These are phyloP conservation scores for Zoanthus sansibaricus DNA, from an alignment of 92 coral and sea anemone species.

Conservation along the genomic window DNA sequence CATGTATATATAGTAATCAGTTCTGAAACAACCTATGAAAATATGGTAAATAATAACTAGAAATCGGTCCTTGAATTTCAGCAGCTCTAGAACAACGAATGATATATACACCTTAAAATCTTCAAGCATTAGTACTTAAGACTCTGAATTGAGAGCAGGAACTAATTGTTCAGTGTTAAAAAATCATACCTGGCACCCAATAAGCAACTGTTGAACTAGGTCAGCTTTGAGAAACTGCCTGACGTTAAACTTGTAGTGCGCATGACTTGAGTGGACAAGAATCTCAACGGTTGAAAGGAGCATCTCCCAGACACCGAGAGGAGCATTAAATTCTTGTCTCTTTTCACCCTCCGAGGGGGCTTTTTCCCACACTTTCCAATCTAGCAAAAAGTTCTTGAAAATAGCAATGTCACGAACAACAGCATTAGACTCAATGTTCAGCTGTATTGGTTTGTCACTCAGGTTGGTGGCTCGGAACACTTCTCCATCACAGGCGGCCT, in stretches of 20 bases:
- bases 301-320: slow-evolving; percentile 90
- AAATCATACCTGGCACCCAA: slow-evolving; percentile 93
- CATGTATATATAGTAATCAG: too few relatives aligned
- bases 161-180: background rate
- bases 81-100: too few relatives aligned
- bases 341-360: slow-evolving; percentile 36
- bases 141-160: background rate
- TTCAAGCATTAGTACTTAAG: background rate
- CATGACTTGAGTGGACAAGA: slow-evolving; percentile 87
- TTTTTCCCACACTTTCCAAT: slow-evolving; percentile 96
- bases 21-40: too few relatives aligned
- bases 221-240: slow-evolving; percentile 92
- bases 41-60: too few relatives aligned
- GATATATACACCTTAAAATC: background rate
- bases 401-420: slow-evolving; percentile 91
- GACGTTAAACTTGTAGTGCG: slow-evolving; percentile 89
- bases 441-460: slow-evolving; percentile 87
- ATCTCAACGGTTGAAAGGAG: slow-evolving; percentile 91
- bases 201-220: slow-evolving; percentile 87
- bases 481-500: slow-evolving; percentile 95
- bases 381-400: slow-evolving; percentile 88
- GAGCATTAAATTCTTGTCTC: background rate
- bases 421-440: slow-evolving; percentile 94
- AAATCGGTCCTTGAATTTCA: too few relatives aligned
- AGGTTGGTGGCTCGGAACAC: slow-evolving; percentile 91